Evolutionary conservation across 2,888 invertebrate genomes (phyloP), one percentile per base, ranked within the genome.

Genomic region (Chloroclystis v-ata): DNA sequence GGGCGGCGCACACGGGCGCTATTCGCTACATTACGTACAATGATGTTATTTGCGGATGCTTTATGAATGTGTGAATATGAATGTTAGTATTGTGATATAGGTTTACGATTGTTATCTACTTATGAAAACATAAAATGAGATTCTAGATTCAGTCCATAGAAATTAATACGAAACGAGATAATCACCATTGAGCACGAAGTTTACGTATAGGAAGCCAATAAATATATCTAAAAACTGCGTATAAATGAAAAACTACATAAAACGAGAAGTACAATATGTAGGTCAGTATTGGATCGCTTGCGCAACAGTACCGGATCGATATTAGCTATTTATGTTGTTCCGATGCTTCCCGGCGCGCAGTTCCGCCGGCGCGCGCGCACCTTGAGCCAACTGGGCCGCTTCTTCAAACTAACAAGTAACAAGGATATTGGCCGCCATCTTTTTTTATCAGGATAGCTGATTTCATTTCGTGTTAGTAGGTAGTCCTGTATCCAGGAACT

Each of bases 261-360:
- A 20, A 20, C 12, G 11, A 16, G 30, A 28, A 39, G 43, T 47
- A 35, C 37, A 8, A n/a, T n/a, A 10, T 45, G 13, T 52, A 47
- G 52, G 52, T 39, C 47, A 37, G 39, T n/a, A 57, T 60, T 63
- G 62, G 63, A 58, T 60, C 56, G 51, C 40, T 14, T 80, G 69
- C 66, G 74, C 67, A 79, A 79, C 20, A 16, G 33, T 16, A n/a
- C 49, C 75, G 75, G 72, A 72, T 73, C 63, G 69, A 57, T 68
- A 72, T 72, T 72, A 69, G 58, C 48, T 63, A 65, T 69, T 74
- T 67, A 30, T 64, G 63, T 32, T 9, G 0, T 1, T 63, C 47
- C 50, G 49, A 72, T 77, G 82, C 69, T 85, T 86, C 86, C 86
- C 86, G 86, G 76, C 66, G 53, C 57, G 52, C 55, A 59, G 76